Base-by-base conservation (phyloP, 1,140 invertebrate genomes). In the Papilio helenus region DNA sequence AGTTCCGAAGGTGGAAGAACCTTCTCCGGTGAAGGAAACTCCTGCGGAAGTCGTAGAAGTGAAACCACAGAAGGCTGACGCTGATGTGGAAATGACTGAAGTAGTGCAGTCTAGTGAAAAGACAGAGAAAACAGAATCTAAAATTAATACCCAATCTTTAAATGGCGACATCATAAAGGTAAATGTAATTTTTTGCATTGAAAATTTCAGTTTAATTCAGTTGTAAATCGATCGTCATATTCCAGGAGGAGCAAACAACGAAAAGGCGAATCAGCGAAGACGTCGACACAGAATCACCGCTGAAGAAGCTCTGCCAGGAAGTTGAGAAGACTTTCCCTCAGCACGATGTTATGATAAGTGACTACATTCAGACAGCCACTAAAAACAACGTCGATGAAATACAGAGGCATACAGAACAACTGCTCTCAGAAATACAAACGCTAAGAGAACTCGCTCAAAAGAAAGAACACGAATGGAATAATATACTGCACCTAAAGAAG, bases 391-490 rank as follows among this genome's bases (percentile, higher is more conserved):
- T 95, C 3, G 96, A 96, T 26, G 96, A 96, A 85, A 95, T 96
- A 72, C 95, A 96, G 77, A 91, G 92, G 76, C 94, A 95, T 76
- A 95, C 95, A 0, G 96, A 96, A 81, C 95, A 95, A 81, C 87
- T 96, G 12, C 89, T 96, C 9, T 88, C 93, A 26, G 96, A 97
- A 87, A 96, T 97, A 81, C 93, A 96, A 87, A 96, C 96, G 1
- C 90, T 98, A 71, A 95, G 96, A 71, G 96, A 97, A 82, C 86
- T 97, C 16, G 96, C 97, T 1, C 95, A 96, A 83, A 96, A 96
- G 85, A 98, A 98, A 89, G 97, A 98, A 94, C 95, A 96, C 81
- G 97, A 98, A 91, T 98, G 97, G 97, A 98, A 98, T 86, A 96
- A 97, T 71, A 96, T 98, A 42, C 87, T 98, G 9, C 96, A 97